A percentile compares a stretch with the other conserved stretches of the same genome.
These are phyloP conservation scores for Drosophila sechellia DNA, from an alignment of 1,140 invertebrate genomes.

Conservation along the genomic window DNA sequence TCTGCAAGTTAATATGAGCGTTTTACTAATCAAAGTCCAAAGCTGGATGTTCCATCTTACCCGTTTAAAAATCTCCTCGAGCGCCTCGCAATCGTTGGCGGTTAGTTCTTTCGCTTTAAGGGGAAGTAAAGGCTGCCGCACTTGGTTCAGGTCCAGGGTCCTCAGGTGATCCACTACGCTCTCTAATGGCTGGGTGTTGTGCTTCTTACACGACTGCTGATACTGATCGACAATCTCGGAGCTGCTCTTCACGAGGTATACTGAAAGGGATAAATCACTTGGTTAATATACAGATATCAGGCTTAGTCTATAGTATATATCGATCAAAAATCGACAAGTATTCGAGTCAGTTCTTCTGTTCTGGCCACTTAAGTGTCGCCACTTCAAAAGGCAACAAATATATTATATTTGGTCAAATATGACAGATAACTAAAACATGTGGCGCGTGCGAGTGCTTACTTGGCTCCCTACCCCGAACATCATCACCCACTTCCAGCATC, in stretches of 20 bases:
- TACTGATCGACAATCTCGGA: constrained; percentile 89
- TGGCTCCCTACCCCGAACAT: not conserved
- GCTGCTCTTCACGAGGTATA: constrained; percentile 67
- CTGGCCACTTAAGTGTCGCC: constrained; percentile 46
- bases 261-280: constrained; percentile 36
- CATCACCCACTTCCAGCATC: constrained; percentile 14
- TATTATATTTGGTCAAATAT: constrained; percentile 45
- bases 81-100: constrained; percentile 88
- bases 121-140: constrained; percentile 85
- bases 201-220: constrained; percentile 89
- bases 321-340: too few species aligned
- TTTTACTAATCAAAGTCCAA: not conserved
- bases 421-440: constrained; percentile 45
- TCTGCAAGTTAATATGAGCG: constrained; percentile 24
- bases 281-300: not conserved
- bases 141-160: constrained; percentile 84
- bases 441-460: constrained; percentile 57
- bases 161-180: constrained; percentile 90
- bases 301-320: too few species aligned
- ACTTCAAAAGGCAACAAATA: constrained; percentile 38
- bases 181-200: constrained; percentile 88
- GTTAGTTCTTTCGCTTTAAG: constrained; percentile 86
- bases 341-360: constrained; percentile 19
- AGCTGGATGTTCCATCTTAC: constrained; percentile 72
- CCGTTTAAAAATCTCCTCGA: constrained; percentile 91